A percentile compares a stretch with the other conserved stretches of the same genome.
These are phyloP conservation scores for Platycheirus albimanus DNA, from an alignment of 2,888 invertebrate genomes.

Conservation along the genomic window DNA sequence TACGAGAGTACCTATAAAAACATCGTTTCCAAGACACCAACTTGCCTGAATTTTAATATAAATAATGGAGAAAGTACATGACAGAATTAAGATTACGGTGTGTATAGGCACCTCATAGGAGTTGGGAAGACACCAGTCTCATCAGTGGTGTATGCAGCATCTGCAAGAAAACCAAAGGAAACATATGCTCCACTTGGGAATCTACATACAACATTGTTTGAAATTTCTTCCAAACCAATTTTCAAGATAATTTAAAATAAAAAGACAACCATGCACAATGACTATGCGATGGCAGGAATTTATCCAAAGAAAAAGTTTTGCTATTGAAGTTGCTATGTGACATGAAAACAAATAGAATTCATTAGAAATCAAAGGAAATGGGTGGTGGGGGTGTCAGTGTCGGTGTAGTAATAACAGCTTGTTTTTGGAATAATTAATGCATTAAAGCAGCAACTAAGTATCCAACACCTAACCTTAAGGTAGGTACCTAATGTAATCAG, in stretches of 20 bases:
- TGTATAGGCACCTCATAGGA: slow-evolving; percentile 3
- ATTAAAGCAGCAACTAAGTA: background rate
- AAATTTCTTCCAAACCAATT: slow-evolving; percentile 63
- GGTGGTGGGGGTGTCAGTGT: too few relatives aligned
- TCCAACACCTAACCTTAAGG: too few relatives aligned
- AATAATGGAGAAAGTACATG: slow-evolving; percentile 74
- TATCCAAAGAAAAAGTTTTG: slow-evolving; percentile 12
- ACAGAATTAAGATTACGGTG: slow-evolving; percentile 46
- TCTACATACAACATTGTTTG: slow-evolving; percentile 48
- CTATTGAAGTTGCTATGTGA: slow-evolving; percentile 15
- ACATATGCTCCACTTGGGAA: slow-evolving; percentile 75
- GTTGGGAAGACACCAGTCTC: slow-evolving; percentile 5
- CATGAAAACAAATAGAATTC: slow-evolving; percentile 32
- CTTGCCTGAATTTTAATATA: slow-evolving; percentile 68
- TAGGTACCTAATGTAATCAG: too few relatives aligned
- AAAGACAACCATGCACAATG: slow-evolving; percentile 30
- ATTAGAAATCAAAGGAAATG: slow-evolving; percentile 5
- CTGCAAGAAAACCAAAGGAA: slow-evolving; percentile 38
- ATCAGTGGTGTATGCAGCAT: slow-evolving; percentile 25
- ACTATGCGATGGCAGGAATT: slow-evolving; percentile 7
- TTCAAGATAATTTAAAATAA: slow-evolving; percentile 47
- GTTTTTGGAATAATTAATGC: slow-evolving; percentile 16
- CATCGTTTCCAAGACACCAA: slow-evolving; percentile 34
- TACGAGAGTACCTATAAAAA: slow-evolving; percentile 31
- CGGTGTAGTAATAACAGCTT: slow-evolving; percentile 5